These are phyloP conservation scores for Sarcophaga rosellei DNA, from an alignment of 2,888 invertebrate genomes.

Conservation along the genomic window DNA sequence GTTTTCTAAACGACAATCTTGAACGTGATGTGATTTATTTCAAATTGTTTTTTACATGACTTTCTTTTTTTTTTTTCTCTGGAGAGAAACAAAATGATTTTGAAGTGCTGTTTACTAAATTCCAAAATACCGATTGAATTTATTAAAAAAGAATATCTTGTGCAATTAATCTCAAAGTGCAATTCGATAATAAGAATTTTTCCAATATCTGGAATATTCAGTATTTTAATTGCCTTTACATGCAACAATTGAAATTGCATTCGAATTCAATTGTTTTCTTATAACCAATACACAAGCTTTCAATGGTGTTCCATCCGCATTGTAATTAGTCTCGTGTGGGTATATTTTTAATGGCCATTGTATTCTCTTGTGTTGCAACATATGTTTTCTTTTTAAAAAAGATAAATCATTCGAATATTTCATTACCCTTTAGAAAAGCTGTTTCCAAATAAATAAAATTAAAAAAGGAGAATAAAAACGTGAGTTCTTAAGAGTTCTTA, in stretches of 20 bases:
- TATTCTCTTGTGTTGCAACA: neutral
- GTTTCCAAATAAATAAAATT: no score
- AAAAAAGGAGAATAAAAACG: no score
- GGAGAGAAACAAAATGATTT: neutral
- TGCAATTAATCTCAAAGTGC: no score
- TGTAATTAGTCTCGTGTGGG: constrained; percentile 72
- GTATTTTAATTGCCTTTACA: no score
- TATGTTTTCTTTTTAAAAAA: neutral
- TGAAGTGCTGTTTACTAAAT: no score
- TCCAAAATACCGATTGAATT: no score
- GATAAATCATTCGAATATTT: neutral
- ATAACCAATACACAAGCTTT: neutral
- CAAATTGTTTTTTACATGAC: neutral
- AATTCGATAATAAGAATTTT: no score
- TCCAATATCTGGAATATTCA: no score
- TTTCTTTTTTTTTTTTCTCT: neutral
- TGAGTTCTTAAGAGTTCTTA: no score
- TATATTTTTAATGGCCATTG: neutral
- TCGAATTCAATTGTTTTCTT: neutral
- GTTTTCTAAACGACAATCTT: constrained; percentile 45
- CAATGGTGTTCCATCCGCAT: constrained; percentile 72
- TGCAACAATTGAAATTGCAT: no score
- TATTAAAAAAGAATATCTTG: no score
- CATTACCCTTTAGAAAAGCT: no score
- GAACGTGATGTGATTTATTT: constrained; percentile 69